phyloP scores from a whole-genome alignment of 2,888 invertebrate genomes.

The Cistogaster globosa region DNA sequence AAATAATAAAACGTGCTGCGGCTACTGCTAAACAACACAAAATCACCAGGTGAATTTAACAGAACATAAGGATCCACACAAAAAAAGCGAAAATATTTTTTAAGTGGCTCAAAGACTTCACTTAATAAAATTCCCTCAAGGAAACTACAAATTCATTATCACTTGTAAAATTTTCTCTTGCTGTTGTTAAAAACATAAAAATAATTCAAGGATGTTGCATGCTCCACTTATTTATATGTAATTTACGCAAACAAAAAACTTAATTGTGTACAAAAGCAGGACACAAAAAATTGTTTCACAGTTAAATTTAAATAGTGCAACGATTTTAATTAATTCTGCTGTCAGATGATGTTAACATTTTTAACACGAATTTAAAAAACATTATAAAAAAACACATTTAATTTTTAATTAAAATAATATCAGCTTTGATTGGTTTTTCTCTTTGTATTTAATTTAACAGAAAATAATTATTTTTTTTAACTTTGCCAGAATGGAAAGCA shows the following conservation, averaged over 20 bases:
- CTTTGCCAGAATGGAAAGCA: too few species aligned
- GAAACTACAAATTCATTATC: conserved; percentile 15
- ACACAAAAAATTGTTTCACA: conserved; percentile 22
- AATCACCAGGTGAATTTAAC: not conserved
- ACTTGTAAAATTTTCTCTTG: not conserved
- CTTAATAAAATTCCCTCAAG: conserved; percentile 19
- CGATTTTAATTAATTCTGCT: not conserved
- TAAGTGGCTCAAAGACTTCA: conserved; percentile 23
- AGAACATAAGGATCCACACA: not conserved
- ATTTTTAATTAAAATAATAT: conserved; percentile 36
- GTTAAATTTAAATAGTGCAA: not conserved
- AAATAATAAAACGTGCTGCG: not conserved
- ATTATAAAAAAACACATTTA: conserved; percentile 45
- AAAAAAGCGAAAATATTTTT: not conserved
- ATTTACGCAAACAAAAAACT: conserved; percentile 52
- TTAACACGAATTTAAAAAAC: conserved; percentile 1
- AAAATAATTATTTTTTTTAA: too few species aligned
- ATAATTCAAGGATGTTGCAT: conserved; percentile 2
- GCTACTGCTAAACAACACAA: not conserved
- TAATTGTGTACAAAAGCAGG: conserved; percentile 56
- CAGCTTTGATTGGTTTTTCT: not conserved
- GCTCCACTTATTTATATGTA: not conserved
- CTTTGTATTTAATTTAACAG: not conserved
- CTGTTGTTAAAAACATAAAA: conserved; percentile 6
- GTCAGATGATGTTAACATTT: not conserved